These are phyloP conservation scores for Nyctibius bracteatus DNA, from an alignment of 2,113 vertebrate species.

Conservation along the genomic window DNA sequence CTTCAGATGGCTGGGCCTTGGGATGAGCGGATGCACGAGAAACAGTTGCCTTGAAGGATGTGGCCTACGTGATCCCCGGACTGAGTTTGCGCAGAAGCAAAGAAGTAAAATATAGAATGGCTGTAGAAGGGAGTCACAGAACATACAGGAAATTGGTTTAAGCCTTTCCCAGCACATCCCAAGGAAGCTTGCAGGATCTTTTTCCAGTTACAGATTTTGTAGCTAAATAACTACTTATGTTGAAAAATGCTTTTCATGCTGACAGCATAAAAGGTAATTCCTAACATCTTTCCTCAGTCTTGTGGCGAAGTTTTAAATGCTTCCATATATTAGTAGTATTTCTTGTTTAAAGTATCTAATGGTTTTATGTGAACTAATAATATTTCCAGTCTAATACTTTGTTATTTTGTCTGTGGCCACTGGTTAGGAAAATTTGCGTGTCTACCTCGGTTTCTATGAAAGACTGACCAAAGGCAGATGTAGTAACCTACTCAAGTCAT, in stretches of 20 bases:
- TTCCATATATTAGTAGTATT: too few relatives aligned
- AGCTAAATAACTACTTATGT: background rate
- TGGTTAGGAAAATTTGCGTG: background rate
- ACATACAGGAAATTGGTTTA: background rate
- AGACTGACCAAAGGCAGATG: background rate
- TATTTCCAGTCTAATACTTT: background rate
- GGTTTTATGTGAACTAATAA: background rate
- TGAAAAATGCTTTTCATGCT: background rate
- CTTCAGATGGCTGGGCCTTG: too few relatives aligned
- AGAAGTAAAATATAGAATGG: background rate
- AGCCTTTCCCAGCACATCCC: background rate
- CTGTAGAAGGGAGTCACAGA: background rate
- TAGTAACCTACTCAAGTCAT: background rate
- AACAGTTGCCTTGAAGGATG: too few relatives aligned
- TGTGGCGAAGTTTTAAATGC: background rate
- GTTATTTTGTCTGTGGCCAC: background rate
- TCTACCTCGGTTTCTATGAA: background rate
- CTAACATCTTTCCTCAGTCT: background rate
- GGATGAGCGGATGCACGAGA: too few relatives aligned
- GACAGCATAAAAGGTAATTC: background rate
- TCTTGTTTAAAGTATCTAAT: background rate
- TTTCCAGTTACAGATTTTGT: background rate
- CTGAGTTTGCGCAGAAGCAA: too few relatives aligned
- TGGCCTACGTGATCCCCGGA: too few relatives aligned
- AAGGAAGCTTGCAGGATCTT: background rate